A percentile compares a stretch with the other conserved stretches of the same genome.
Conservation (phyloP, 2,888 invertebrate species). For the Hedya salicella region DNA sequence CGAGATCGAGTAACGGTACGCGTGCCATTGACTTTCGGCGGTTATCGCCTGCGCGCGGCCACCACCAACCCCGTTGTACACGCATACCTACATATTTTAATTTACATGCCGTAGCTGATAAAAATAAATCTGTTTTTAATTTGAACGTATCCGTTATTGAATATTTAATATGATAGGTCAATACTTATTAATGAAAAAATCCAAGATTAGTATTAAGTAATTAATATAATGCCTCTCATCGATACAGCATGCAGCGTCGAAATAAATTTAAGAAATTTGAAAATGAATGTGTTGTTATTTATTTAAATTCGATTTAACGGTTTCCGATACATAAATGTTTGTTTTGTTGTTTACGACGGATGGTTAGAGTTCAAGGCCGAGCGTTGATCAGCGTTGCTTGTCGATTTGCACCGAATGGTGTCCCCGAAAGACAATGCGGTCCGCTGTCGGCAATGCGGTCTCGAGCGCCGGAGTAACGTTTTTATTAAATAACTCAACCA, state of each 20-base stretch:
- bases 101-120: constrained; percentile 35
- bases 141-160: constrained; percentile 37
- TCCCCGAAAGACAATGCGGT: constrained; percentile 53
- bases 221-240: neutral
- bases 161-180: constrained; percentile 26
- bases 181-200: neutral
- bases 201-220: neutral
- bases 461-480: constrained; percentile 65
- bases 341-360: constrained; percentile 13
- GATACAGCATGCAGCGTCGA: neutral
- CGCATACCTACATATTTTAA: constrained; percentile 33
- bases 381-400: constrained; percentile 37
- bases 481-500: constrained; percentile 75
- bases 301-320: neutral
- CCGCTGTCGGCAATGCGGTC: constrained; percentile 58
- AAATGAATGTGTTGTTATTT: neutral
- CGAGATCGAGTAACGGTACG: constrained; percentile 82
- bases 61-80: constrained; percentile 47
- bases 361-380: constrained; percentile 37
- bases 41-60: constrained; percentile 60
- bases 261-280: neutral
- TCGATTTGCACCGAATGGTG: constrained; percentile 42
- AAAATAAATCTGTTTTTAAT: constrained; percentile 35
- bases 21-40: constrained; percentile 83
- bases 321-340: constrained; percentile 17